These are phyloP conservation scores for Pollenia amentaria DNA, from an alignment of 2,888 invertebrate species.

Conservation along the genomic window DNA sequence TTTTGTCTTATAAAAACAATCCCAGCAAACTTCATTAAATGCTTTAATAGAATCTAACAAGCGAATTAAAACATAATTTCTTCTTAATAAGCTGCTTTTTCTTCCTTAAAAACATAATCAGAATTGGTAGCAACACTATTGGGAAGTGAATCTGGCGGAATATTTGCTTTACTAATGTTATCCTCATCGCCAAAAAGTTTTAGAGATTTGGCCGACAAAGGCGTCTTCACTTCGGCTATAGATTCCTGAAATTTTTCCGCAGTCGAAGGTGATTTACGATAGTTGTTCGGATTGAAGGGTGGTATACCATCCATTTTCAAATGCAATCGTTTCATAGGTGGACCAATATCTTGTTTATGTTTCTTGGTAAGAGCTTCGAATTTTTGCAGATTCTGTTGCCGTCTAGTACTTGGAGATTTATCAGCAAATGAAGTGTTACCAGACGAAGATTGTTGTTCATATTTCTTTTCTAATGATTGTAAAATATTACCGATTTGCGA, in stretches of 20 bases:
- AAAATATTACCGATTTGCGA: constrained; percentile 97
- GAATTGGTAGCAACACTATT: constrained; percentile 75
- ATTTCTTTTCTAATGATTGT: constrained; percentile 92
- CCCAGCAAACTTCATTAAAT: constrained; percentile 25
- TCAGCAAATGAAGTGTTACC: constrained; percentile 80
- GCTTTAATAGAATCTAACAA: constrained; percentile 10
- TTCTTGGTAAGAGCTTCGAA: constrained; percentile 83
- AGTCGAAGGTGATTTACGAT: constrained; percentile 86
- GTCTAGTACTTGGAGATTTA: constrained; percentile 82
- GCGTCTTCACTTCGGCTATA: constrained; percentile 81
- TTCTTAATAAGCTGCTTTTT: constrained; percentile 73
- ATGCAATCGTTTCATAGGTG: constrained; percentile 83
- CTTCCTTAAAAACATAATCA: constrained; percentile 75
- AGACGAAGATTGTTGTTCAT: constrained; percentile 86
- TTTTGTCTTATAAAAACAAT: not conserved
- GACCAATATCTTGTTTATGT: constrained; percentile 83
- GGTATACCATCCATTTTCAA: constrained; percentile 84
- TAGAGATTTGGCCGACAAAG: constrained; percentile 85
- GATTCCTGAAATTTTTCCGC: constrained; percentile 74
- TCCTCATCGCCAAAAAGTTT: constrained; percentile 75
- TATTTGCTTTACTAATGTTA: constrained; percentile 75
- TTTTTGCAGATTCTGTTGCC: constrained; percentile 83
- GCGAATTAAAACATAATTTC: not conserved
- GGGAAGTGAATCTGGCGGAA: constrained; percentile 75
- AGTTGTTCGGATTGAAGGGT: constrained; percentile 85